Evolutionary conservation across 2,797 vertebrate species (phyloP), one percentile per base, ranked within the genome.

Genomic region (Sebastes minor): DNA sequence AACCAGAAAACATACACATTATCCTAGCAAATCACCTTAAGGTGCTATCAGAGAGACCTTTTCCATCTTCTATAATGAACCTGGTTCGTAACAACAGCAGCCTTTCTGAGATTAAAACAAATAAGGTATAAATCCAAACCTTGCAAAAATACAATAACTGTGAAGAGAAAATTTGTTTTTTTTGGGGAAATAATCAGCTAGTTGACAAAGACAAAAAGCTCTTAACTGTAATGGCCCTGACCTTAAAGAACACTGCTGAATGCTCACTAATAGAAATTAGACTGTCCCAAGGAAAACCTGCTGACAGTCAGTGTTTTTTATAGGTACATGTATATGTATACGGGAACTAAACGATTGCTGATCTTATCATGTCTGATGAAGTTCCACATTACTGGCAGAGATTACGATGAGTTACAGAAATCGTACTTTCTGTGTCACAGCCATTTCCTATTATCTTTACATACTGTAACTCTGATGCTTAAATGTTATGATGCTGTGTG

Each of bases 361-460:
- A 83, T 86, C 82, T 69, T 81, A 86, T 71, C 74, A 55, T 61
- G 66, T 74, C 6, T 53, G 60, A 27, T 70, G 74, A 73, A 87
- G 46, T 68, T 63, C 49, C 74, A 52, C 42, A 57, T 87, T 82
- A 85, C 63, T 85, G 69, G 66, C 38, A 72, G 71, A 69, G 67
- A 87, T 79, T 23, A 23, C 5, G 18, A 32, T 64, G 18, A 62
- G 25, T 78, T 38, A 22, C 27, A 62, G n/a, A 67, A 71, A 52
- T 5, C 6, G 22, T 22, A 32, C 6, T 10, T 30, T 56, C 32
- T 80, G 5, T 56, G 20, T 63, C n/a, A 6, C n/a, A 55, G 25
- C 13, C 23, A 1, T 46, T 56, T 28, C 53, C 53, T 16, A 28
- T 78, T 30, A 3, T 28, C 64, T 86, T 68, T 32, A 32, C 28